Evolutionary conservation across 2,888 invertebrate genomes (phyloP).

Genomic region (Pyralis farinalis): DNA sequence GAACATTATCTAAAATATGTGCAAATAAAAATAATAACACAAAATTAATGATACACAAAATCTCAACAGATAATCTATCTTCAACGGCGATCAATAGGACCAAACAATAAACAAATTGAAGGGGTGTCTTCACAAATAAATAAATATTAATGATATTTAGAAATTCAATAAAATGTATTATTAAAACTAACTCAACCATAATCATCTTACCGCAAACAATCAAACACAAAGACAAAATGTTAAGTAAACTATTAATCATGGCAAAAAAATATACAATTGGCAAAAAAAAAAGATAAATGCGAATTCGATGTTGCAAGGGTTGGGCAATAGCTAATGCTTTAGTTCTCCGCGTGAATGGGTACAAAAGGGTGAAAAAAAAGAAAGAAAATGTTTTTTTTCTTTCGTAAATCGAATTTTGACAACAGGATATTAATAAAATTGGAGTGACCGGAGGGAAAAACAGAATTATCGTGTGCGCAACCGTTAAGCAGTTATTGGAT

Average conservation of each 20-base stretch:
- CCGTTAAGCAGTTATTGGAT: slow-evolving; percentile 61
- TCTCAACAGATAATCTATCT: not conserved
- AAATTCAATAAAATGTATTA: slow-evolving; percentile 23
- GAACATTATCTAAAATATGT: too few species aligned
- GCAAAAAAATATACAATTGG: slow-evolving; percentile 33
- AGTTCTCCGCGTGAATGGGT: slow-evolving; percentile 48
- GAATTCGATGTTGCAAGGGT: slow-evolving; percentile 36
- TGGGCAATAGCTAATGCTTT: slow-evolving; percentile 39
- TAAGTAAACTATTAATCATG: slow-evolving; percentile 56
- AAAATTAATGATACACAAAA: not conserved
- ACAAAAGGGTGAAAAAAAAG: slow-evolving; percentile 37
- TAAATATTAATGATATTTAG: slow-evolving; percentile 33
- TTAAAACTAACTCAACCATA: slow-evolving; percentile 46
- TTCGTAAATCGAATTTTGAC: slow-evolving; percentile 70
- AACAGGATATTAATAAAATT: slow-evolving; percentile 62
- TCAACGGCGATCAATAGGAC: slow-evolving; percentile 6
- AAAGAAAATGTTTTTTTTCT: slow-evolving; percentile 45
- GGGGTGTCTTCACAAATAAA: slow-evolving; percentile 45
- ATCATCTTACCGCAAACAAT: slow-evolving; percentile 59
- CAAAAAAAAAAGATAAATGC: slow-evolving; percentile 46
- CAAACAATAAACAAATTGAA: slow-evolving; percentile 34
- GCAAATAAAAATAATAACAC: not conserved
- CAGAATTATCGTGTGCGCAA: slow-evolving; percentile 60
- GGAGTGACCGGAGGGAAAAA: slow-evolving; percentile 65
- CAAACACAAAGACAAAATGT: slow-evolving; percentile 21